Percentiles rank a stretch among this genome's conserved stretches.
phyloP scores from a whole-genome alignment of 2,888 invertebrate species.

The Macaria liturata region DNA sequence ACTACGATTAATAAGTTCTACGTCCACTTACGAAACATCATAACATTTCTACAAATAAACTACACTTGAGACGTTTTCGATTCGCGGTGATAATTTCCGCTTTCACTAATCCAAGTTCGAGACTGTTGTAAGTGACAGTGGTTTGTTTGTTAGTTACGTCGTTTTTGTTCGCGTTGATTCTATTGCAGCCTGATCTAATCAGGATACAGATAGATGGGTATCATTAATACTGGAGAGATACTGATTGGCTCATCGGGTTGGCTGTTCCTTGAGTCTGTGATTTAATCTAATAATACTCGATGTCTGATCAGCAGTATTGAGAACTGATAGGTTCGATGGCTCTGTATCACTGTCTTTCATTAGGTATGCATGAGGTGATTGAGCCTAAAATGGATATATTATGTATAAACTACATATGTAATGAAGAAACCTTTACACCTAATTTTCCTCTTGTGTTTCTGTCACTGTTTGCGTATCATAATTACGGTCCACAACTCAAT shows the following conservation, averaged over 20 bases:
- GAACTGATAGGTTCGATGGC: neutral
- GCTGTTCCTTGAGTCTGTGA: conserved; percentile 13
- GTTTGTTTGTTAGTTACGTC: conserved; percentile 36
- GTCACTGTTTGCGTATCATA: too few species aligned
- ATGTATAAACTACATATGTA: too few species aligned
- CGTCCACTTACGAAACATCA: neutral
- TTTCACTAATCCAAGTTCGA: conserved; percentile 29
- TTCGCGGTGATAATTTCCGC: conserved; percentile 31
- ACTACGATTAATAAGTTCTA: conserved; percentile 64
- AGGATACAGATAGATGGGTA: conserved; percentile 61
- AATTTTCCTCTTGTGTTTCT: too few species aligned
- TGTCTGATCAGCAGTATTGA: conserved; percentile 12
- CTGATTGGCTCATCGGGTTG: conserved; percentile 63
- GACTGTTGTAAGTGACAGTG: conserved; percentile 44
- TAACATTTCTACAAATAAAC: conserved; percentile 36
- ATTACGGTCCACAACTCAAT: too few species aligned
- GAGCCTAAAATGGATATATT: too few species aligned
- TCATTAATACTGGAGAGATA: conserved; percentile 62
- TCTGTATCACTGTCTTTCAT: neutral
- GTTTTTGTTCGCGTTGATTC: conserved; percentile 33
- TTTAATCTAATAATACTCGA: conserved; percentile 18
- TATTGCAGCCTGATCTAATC: conserved; percentile 63
- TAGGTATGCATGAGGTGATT: too few species aligned
- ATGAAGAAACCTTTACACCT: too few species aligned
- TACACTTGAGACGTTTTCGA: conserved; percentile 14